These are phyloP conservation scores for Linnaemya vulpina DNA, from an alignment of 2,888 invertebrate genomes.

Conservation along the genomic window DNA sequence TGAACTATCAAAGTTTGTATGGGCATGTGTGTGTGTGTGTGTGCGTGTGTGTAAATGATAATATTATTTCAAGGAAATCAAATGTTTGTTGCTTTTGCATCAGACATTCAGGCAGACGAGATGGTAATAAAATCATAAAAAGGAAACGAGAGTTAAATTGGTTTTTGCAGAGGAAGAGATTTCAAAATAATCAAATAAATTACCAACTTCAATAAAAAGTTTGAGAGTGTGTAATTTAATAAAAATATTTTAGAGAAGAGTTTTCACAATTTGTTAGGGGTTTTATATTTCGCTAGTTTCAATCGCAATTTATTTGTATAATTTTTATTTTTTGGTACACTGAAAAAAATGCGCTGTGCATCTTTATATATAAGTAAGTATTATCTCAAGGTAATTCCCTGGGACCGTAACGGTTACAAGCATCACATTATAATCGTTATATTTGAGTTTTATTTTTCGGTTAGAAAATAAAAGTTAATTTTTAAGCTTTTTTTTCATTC, in stretches of 20 bases:
- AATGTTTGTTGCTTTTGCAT: slow-evolving; percentile 22
- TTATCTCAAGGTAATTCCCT: no score
- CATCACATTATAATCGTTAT: no score
- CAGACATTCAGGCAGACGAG: slow-evolving; percentile 64
- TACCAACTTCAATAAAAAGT: not conserved
- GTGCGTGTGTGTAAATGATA: not conserved
- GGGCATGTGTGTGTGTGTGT: not conserved
- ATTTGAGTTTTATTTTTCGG: no score
- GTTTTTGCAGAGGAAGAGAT: not conserved
- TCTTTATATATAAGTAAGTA: no score
- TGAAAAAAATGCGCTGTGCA: no score
- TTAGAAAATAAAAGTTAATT: no score
- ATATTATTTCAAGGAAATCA: slow-evolving; percentile 45
- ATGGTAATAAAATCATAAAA: slow-evolving; percentile 47
- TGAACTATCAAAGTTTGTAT: not conserved
- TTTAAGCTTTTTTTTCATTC: no score
- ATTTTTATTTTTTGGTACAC: no score
- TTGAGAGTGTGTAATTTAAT: not conserved
- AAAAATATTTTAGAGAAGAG: not conserved
- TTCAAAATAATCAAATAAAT: not conserved
- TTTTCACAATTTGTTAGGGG: not conserved
- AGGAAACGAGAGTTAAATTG: not conserved
- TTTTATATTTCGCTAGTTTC: not conserved
- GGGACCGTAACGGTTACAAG: no score
- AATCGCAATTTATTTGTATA: not conserved